Evolutionary conservation across 35 echinoderm and acorn worm genomes (phyloP), one percentile per base, ranked within the genome.

Genomic region (Ptychodera flava): DNA sequence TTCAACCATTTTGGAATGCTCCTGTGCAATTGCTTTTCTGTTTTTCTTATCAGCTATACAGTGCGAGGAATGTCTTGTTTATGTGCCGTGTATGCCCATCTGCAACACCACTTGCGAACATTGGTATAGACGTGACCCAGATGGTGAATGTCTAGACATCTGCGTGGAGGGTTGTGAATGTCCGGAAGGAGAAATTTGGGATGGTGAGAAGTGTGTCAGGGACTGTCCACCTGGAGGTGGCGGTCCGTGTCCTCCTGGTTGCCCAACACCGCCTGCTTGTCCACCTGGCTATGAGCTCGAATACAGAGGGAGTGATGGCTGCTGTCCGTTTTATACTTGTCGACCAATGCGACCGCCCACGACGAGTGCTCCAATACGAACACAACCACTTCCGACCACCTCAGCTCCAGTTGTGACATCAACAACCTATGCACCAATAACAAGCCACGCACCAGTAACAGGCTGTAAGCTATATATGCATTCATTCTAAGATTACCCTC

Each of bases 11-110:
- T n/a, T n/a, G n/a, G n/a, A n/a, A n/a, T n/a, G n/a, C n/a, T n/a
- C n/a, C n/a, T n/a, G n/a, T n/a, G n/a, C n/a, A n/a, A n/a, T n/a
- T n/a, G n/a, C n/a, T n/a, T n/a, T n/a, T n/a, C n/a, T n/a, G n/a
- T n/a, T n/a, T n/a, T n/a, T n/a, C n/a, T 45, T 30, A 80, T 38
- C 87, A 97, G 94, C 94, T 0, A 93, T 97, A 29, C 91, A 93
- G 80, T 97, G 94, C 37, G 86, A 93, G 10, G 94, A 86, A 28
- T 97, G 94, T 75, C 34, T 81, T 22, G 82, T 78, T 33, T 97
- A 97, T 31, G 85, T 90, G 28, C 94, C 94, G 16, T 97, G 94
- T 76, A 88, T 97, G 1, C 86, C 88, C 32, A 85, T 92, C 33
- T 97, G 94, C 77, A 75, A 93, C 29, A 36, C 34, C 6, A 64